Base-by-base conservation (phyloP, 2,888 invertebrate species). In the Amphipoea lucens region DNA sequence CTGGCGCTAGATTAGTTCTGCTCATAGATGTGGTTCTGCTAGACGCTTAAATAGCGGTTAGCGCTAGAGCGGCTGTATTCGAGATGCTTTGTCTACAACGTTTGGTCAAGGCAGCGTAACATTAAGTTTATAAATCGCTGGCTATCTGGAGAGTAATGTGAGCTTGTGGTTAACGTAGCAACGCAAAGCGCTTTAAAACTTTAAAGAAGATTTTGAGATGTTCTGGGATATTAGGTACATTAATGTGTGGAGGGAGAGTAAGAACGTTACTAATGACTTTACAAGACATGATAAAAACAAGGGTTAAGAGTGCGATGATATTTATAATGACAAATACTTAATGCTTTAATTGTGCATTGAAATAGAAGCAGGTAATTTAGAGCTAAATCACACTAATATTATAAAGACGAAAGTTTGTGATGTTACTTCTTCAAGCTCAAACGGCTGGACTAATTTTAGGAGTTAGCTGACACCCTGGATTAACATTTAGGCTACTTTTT, bases 61-160 rank as follows among this genome's bases (percentile, higher is more conserved):
- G 76, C 79, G 66, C 54, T 76, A 51, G 72, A 83, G 74, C 76
- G 23, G 71, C 71, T 74, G 29, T 79, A 76, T 85, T 78, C 23
- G 9, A 73, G 57, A 79, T 69, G 74, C 40, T 57, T 86, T 74
- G 79, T 78, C 60, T 77, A 57, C 62, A 57, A 48, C 20, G 40
- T 67, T 87, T 68, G 62, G 76, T 79, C 54, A 76, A 65, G n/a
- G 60, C 72, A 71, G 48, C 29, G 65, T 70, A 57, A 63, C 67
- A 76, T 83, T 79, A 76, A 79, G 67, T 74, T 65, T 74, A 79
- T 83, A 87, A 83, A 84, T 86, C 69, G 65, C 67, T 48, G 17
- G 67, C 87, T 79, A 79, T 83, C 74, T 79, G 12, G n/a, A 60
- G n/a, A 40, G 54, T 79, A 66, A 76, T 66, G 62, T n/a, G 36